Evolutionary conservation across 2,797 vertebrate species (phyloP).

Genomic region (Aulostomus chinensis): DNA sequence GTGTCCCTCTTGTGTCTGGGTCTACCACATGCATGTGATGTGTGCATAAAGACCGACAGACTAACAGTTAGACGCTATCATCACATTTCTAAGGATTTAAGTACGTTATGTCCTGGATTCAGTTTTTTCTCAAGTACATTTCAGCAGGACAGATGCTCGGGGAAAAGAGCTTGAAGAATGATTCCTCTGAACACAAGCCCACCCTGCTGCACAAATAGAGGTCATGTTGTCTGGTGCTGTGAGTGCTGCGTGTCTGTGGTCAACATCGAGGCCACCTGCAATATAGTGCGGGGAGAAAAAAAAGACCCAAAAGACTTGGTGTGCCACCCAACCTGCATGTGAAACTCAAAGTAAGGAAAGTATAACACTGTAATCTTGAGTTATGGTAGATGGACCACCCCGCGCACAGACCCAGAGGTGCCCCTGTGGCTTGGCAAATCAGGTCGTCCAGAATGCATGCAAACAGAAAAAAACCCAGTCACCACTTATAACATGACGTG

Average conservation of each 20-base stretch:
- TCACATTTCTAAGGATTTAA: no score
- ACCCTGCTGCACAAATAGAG: constrained; percentile 36
- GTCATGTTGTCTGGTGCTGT: constrained; percentile 38
- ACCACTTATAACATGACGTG: constrained; percentile 27
- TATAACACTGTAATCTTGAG: constrained; percentile 1
- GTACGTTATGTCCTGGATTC: no score
- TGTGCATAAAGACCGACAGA: no score
- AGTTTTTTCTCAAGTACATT: constrained; percentile 2
- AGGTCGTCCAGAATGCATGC: constrained; percentile 15
- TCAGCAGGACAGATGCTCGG: constrained; percentile 21
- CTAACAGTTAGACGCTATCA: no score
- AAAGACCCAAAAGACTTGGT: constrained; percentile 9
- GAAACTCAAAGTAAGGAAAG: constrained; percentile 18
- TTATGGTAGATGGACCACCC: constrained; percentile 5
- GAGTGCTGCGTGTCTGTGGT: constrained; percentile 39
- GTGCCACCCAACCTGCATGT: constrained; percentile 4
- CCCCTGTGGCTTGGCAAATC: constrained; percentile 8
- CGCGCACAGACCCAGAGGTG: constrained; percentile 11
- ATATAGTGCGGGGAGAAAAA: constrained; percentile 9
- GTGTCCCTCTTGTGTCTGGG: no score
- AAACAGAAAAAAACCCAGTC: constrained; percentile 36
- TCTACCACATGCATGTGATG: no score
- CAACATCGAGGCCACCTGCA: constrained; percentile 42
- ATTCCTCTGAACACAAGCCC: constrained; percentile 30
- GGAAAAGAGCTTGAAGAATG: constrained; percentile 4